These are phyloP conservation scores for Timema cristinae DNA, from an alignment of 2,888 invertebrate genomes.

Conservation along the genomic window DNA sequence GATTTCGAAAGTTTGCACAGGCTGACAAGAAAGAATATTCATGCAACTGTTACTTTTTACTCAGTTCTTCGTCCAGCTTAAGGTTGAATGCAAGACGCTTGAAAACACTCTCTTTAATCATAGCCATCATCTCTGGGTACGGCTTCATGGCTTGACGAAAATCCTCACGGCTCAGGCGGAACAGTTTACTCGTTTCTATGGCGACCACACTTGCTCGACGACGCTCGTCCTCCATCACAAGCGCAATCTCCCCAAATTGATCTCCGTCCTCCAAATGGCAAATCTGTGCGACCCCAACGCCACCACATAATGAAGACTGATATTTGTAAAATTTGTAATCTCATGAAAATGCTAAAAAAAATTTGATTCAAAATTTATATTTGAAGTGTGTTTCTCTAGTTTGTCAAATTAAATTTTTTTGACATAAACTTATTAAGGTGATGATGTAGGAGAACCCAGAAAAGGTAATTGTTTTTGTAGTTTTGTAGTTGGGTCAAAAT, in stretches of 20 bases:
- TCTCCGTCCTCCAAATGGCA: constrained; percentile 53
- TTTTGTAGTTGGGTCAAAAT: no score
- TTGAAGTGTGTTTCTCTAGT: no score
- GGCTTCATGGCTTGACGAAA: constrained; percentile 49
- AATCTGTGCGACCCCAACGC: not conserved
- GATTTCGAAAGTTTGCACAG: no score
- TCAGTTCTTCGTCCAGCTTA: constrained; percentile 45
- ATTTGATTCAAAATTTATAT: no score
- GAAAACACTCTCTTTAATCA: constrained; percentile 48
- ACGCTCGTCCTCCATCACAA: constrained; percentile 53
- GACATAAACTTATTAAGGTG: no score
- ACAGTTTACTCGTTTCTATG: constrained; percentile 58
- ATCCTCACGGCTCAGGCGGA: constrained; percentile 52
- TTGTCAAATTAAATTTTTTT: no score
- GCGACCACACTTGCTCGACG: constrained; percentile 57
- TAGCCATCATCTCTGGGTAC: constrained; percentile 47
- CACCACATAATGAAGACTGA: no score
- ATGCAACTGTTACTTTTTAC: not conserved
- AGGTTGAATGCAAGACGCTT: constrained; percentile 50
- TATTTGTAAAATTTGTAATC: no score
- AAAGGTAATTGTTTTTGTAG: no score
- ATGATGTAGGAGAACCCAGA: no score
- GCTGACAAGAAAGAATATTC: no score
- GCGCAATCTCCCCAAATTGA: constrained; percentile 59
- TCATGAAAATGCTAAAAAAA: no score